Base-by-base conservation (phyloP, 2,888 invertebrate genomes). In the Prosopocoilus inquinatus region DNA sequence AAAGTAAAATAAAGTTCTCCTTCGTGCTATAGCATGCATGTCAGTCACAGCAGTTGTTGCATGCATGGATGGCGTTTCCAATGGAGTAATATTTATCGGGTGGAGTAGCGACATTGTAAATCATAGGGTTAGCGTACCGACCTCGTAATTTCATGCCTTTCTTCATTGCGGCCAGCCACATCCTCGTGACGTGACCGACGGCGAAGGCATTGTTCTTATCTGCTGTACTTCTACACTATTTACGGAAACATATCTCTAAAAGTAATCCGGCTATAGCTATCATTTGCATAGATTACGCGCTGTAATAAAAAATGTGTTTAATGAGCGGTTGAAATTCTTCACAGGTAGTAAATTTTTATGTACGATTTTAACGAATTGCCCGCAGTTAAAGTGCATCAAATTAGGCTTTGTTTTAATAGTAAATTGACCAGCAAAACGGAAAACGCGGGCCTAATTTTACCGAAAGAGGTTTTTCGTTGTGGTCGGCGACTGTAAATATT, bases 81-180 rank as follows among this genome's bases (percentile, higher is more conserved):
- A 58, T 58, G 61, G 52, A 54, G 61, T 55, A 59, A 62, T 67
- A 66, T 64, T 68, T 66, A 67, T 64, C 65, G 67, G 65, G 65
- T 65, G 66, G 67, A 64, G 66, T 66, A 66, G 64, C 64, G 66
- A 67, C 68, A 67, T 60, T 65, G 64, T 65, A 67, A 68, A 67
- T 68, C 64, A 67, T 62, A 64, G 67, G 66, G 67, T 67, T 61
- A 56, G 41, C 50, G 51, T 47, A 48, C 63, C 64, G 60, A 66
- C 64, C 65, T 59, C 47, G 62, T 65, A 67, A 68, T 68, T 68
- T 68, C 59, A 64, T 62, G 64, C 59, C 63, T 62, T 61, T 62
- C 59, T 64, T 61, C 58, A 62, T 63, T 64, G 64, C 60, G 61
- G 57, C 57, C 58, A 55, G 59, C 63, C 63, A 64, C 63, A 64